A percentile compares a stretch with the other conserved stretches of the same genome.
Evolutionary conservation across 2,888 invertebrate genomes (phyloP).

Genomic region (Sarcophaga caerulescens): DNA sequence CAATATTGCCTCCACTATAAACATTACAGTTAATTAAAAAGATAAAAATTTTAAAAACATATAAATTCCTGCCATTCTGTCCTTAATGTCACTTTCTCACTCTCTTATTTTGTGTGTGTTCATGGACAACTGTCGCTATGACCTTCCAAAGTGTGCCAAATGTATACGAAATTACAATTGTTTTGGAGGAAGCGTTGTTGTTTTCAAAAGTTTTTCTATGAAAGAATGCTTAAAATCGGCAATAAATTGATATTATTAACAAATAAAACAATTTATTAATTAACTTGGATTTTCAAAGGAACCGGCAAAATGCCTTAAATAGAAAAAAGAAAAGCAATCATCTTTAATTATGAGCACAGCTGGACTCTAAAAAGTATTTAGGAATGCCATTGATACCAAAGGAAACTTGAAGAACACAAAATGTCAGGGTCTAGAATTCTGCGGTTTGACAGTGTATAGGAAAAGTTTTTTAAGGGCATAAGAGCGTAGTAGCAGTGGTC

Average conservation of each 20-base stretch:
- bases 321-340: neutral
- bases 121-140: neutral
- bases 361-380: conserved; percentile 11
- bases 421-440: neutral
- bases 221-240: neutral
- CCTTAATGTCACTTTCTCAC: neutral
- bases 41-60: neutral
- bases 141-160: conserved; percentile 2
- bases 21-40: neutral
- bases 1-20: neutral
- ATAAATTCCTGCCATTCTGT: neutral
- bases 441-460: neutral
- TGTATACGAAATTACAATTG: conserved; percentile 13
- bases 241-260: conserved; percentile 47
- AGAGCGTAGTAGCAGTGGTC: no score
- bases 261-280: conserved; percentile 59
- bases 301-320: conserved; percentile 1
- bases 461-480: no score
- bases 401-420: neutral
- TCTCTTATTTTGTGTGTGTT: neutral
- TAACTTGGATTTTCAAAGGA: conserved; percentile 35
- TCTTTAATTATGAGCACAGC: neutral
- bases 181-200: neutral
- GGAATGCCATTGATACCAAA: conserved; percentile 30
- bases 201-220: neutral